Evolutionary conservation across 2,113 vertebrate species (phyloP), one percentile per base, ranked within the genome.

Genomic region (Ranitomeya imitator): DNA sequence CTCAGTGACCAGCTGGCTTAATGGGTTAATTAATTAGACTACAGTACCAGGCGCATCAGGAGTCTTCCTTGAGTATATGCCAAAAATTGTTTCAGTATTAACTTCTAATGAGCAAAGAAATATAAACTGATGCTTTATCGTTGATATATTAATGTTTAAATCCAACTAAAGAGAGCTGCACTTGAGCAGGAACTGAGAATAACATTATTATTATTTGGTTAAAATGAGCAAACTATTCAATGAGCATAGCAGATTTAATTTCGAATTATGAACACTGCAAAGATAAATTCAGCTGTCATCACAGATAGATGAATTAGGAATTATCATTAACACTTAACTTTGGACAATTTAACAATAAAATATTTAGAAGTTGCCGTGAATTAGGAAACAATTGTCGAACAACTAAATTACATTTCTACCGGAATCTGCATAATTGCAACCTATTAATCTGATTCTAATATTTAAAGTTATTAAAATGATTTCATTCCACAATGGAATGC

Each of bases 281-380:
- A 80, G 79, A 80, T 80, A 57, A 80, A 59, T 80, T 60, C 13
- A 31, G 57, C 55, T 80, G 79, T 7, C 79, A 80, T 80, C 23
- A 80, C 55, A 80, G 26, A 80, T 59, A 80, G 79, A 80, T 80
- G 57, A n/a, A 80, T 60, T 84, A 54, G 37, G 63, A 84, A 84
- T 54, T 21, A 54, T 52, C 65, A 69, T 23, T 54, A 55, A 71
- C 52, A 54, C 57, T 84, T 69, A 54, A 26, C 63, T 69, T 21
- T 67, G 51, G 51, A 84, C 51, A 16, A 84, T 71, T 83, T 69
- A 84, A 59, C 45, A 54, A 74, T 74, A 16, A 54, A 85, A 85
- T 85, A 37, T 74, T 57, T 85, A 69, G 63, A 52, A 45, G 31
- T 15, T 57, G 16, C 21, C 74, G 9, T 71, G 51, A 83, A 69